These are phyloP conservation scores for Leucophenga maculata DNA, from an alignment of 2,888 invertebrate species.

Conservation along the genomic window DNA sequence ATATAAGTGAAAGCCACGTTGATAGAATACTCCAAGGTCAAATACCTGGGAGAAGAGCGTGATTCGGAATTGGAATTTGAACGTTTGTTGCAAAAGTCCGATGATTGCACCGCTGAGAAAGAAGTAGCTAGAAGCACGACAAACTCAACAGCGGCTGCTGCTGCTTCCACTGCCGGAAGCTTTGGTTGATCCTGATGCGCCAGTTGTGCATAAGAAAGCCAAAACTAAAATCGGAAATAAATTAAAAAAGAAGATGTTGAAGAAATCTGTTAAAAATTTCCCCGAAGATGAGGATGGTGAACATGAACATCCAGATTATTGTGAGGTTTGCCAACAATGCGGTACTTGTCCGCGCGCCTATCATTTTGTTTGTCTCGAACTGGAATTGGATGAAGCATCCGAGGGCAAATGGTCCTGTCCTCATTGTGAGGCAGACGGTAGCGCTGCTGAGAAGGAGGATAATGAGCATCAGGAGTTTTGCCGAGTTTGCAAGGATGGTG, in stretches of 20 bases:
- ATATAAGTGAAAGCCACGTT: too few species aligned
- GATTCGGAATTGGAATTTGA: conserved; percentile 99
- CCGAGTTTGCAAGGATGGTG: conserved; percentile 96
- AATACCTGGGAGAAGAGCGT: too few species aligned
- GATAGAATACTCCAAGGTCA: too few species aligned
- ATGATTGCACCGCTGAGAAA: conserved; percentile 76
- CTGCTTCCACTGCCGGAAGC: conserved; percentile 46
- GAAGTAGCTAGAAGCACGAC: conserved; percentile 50
- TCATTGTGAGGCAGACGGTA: conserved; percentile 92
- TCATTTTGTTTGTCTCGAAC: conserved; percentile 98
- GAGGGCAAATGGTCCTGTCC: conserved; percentile 98
- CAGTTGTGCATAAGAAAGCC: conserved; percentile 77
- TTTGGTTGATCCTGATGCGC: conserved; percentile 61
- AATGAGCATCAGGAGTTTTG: conserved; percentile 99
- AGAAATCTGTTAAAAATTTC: conserved; percentile 87
- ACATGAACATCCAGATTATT: conserved; percentile 96
- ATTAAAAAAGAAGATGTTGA: conserved; percentile 89
- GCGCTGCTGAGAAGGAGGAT: conserved; percentile 82
- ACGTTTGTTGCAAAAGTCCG: conserved; percentile 94
- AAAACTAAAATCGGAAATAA: conserved; percentile 95
- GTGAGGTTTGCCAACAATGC: conserved; percentile 99
- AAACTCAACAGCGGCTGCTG: conserved; percentile 45
- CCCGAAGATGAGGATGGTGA: conserved; percentile 90
- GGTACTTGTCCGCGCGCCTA: conserved; percentile 99
- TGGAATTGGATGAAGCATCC: conserved; percentile 97